These are phyloP conservation scores for Dipodomys ordii DNA, from an alignment of 2,113 vertebrate genomes.

Conservation along the genomic window DNA sequence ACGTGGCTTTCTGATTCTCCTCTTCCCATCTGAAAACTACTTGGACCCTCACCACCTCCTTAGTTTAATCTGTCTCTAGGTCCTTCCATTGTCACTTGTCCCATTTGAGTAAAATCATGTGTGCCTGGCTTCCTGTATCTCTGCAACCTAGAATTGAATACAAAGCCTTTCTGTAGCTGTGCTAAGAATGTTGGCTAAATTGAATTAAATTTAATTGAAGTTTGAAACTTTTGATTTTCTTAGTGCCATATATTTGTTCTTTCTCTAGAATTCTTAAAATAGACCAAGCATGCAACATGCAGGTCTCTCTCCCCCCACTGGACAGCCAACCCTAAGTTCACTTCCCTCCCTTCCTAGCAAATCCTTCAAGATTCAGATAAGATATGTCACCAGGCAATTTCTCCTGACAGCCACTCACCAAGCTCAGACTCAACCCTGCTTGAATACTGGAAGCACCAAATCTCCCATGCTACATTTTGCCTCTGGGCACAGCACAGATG, in stretches of 20 bases:
- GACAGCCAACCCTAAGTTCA: background rate
- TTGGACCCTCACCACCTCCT: background rate
- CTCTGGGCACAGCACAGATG: background rate
- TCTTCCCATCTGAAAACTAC: background rate
- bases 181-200: background rate
- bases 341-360: background rate
- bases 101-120: background rate
- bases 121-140: background rate
- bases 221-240: slow-evolving; percentile 30
- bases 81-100: background rate
- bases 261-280: background rate
- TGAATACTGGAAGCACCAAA: background rate
- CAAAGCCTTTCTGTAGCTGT: background rate
- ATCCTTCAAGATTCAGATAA: background rate
- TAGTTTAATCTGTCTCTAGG: rapidly evolving
- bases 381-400: background rate
- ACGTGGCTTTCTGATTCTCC: background rate
- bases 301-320: background rate
- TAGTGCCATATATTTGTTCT: background rate
- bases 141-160: background rate
- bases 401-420: background rate
- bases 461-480: background rate
- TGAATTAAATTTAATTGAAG: background rate
- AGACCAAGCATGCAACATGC: background rate
- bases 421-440: background rate